Percentiles rank a stretch among this genome's conserved stretches.
These are phyloP conservation scores for Zaprionus africanus DNA, from an alignment of 1,140 invertebrate genomes.

Conservation along the genomic window DNA sequence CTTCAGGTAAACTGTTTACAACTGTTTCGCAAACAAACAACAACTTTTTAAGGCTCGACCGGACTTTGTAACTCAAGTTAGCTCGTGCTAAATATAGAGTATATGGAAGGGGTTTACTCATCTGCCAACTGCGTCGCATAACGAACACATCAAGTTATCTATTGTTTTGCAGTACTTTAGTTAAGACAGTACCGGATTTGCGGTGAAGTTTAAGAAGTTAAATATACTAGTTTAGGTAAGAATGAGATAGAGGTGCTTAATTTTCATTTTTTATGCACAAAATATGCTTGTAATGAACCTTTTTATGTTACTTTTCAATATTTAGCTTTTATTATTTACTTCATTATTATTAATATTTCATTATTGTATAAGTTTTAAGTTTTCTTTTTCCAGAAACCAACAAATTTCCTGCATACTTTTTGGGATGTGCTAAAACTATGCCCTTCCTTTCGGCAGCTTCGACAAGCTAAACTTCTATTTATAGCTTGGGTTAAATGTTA, in stretches of 20 bases:
- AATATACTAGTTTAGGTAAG: too few species aligned
- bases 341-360: too few species aligned
- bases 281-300: too few species aligned
- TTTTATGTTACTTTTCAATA: too few species aligned
- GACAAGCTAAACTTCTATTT: too few species aligned
- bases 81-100: background rate
- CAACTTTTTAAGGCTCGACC: background rate
- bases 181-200: background rate
- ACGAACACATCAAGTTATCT: background rate
- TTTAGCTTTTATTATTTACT: too few species aligned
- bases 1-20: constrained; percentile 18
- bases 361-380: too few species aligned
- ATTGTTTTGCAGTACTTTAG: background rate
- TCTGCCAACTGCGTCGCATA: constrained; percentile 19
- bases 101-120: constrained; percentile 1
- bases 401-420: background rate
- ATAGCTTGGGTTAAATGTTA: too few species aligned
- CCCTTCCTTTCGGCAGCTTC: background rate
- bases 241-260: too few species aligned
- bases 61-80: constrained; percentile 12
- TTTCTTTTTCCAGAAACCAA: background rate
- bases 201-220: too few species aligned
- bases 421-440: background rate
- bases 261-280: too few species aligned
- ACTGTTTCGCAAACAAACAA: constrained; percentile 8